Evolutionary conservation across 2,888 invertebrate species (phyloP).

Genomic region (Hecatera dysodea): DNA sequence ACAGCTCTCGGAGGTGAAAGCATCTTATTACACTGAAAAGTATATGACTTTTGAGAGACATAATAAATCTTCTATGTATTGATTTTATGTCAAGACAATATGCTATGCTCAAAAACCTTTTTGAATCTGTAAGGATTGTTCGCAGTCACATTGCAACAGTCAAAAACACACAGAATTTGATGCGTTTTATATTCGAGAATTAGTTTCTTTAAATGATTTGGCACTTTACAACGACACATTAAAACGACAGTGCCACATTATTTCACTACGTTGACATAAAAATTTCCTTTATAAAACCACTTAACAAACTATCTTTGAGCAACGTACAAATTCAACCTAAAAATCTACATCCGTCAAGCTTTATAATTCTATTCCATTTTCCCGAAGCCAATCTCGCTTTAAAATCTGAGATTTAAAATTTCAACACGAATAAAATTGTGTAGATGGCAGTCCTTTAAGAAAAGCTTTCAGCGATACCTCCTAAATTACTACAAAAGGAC

Average conservation of each 20-base stretch:
- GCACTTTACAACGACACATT: background rate
- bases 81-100: slow-evolving; percentile 10
- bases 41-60: slow-evolving; percentile 5
- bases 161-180: too few relatives aligned
- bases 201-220: background rate
- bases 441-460: slow-evolving; percentile 41
- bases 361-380: slow-evolving; percentile 15
- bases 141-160: too few relatives aligned
- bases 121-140: too few relatives aligned
- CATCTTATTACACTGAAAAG: background rate
- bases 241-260: background rate
- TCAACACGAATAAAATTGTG: slow-evolving; percentile 15
- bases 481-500: slow-evolving; percentile 51
- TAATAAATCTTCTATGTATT: background rate
- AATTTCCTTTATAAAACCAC: background rate
- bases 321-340: background rate
- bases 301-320: background rate
- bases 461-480: slow-evolving; percentile 23
- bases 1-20: background rate
- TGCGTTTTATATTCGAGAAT: too few relatives aligned
- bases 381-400: slow-evolving; percentile 6
- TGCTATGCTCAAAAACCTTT: too few relatives aligned
- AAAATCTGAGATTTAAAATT: slow-evolving; percentile 36
- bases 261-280: background rate
- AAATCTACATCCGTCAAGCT: background rate